A percentile compares a stretch with the other conserved stretches of the same genome.
Conservation (phyloP, 2,797 vertebrate genomes). For the Neosilurus mollespiculum region DNA sequence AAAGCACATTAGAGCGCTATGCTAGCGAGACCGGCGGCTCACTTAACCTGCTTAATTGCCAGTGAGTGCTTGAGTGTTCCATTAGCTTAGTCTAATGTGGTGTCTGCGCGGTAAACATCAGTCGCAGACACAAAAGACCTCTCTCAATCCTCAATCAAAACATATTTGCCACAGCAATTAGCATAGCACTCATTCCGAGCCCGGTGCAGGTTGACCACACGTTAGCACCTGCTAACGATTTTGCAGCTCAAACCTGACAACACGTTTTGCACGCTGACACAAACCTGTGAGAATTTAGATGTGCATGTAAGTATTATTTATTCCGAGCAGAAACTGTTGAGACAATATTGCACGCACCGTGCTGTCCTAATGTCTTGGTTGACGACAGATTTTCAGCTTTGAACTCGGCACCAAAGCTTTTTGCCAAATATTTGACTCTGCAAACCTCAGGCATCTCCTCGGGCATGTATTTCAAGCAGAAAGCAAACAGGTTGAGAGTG, state of each 20-base stretch:
- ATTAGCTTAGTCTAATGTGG: slow-evolving; percentile 46
- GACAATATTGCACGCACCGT: background rate
- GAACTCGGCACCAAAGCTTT: slow-evolving; percentile 12
- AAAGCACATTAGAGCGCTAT: slow-evolving; percentile 27
- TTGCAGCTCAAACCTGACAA: background rate
- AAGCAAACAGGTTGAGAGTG: slow-evolving; percentile 33
- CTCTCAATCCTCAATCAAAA: slow-evolving; percentile 45
- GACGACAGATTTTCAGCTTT: background rate
- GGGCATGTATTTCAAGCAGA: slow-evolving; percentile 35
- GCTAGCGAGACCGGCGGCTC: slow-evolving; percentile 17
- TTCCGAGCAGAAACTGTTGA: background rate
- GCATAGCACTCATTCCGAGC: slow-evolving; percentile 37
- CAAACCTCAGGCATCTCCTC: slow-evolving; percentile 32
- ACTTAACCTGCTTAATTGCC: slow-evolving; percentile 46
- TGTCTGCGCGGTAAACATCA: slow-evolving; percentile 50
- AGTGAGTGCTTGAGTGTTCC: slow-evolving; percentile 52
- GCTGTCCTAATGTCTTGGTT: background rate
- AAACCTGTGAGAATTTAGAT: background rate
- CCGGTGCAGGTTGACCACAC: slow-evolving; percentile 26
- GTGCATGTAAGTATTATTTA: background rate
- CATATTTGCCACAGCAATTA: slow-evolving; percentile 46
- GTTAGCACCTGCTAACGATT: slow-evolving; percentile 24
- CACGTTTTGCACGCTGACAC: background rate
- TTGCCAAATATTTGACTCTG: slow-evolving; percentile 21
- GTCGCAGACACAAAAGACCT: slow-evolving; percentile 47